Percentiles rank a stretch among this genome's conserved stretches.
phyloP scores from a whole-genome alignment of 2,888 invertebrate genomes.

The Ormyrus rosae region DNA sequence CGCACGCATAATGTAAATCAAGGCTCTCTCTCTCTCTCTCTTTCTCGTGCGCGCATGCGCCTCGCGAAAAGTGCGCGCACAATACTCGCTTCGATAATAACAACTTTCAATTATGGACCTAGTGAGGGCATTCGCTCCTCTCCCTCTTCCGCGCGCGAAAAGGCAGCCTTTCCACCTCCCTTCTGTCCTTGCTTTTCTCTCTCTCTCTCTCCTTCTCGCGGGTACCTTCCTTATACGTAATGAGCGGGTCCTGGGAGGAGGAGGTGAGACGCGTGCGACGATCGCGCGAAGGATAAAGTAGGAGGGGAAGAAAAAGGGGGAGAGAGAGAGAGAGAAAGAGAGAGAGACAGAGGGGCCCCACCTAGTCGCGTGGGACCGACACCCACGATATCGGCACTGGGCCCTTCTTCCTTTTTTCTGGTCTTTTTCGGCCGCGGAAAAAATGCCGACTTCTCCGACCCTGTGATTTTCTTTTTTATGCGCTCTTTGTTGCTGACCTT shows the following conservation, averaged over 20 bases:
- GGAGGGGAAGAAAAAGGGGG: conserved; percentile 6
- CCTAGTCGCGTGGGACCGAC: conserved; percentile 76
- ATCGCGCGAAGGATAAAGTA: conserved; percentile 41
- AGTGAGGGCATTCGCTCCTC: conserved; percentile 5
- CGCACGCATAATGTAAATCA: conserved; percentile 27
- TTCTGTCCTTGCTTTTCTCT: conserved; percentile 43
- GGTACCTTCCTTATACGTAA: conserved; percentile 68
- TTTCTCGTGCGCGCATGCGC: no score
- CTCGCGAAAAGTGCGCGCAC: background rate
- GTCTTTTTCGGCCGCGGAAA: background rate
- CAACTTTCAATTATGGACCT: conserved; percentile 47
- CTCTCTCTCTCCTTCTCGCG: conserved; percentile 10
- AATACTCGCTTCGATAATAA: conserved; percentile 36
- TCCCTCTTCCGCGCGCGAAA: conserved; percentile 8
- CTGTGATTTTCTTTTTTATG: conserved; percentile 10
- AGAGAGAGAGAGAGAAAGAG: conserved; percentile 54
- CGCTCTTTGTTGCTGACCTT: background rate
- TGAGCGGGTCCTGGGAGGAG: conserved; percentile 61
- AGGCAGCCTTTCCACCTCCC: conserved; percentile 27
- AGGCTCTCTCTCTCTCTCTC: background rate
- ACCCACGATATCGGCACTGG: conserved; percentile 69
- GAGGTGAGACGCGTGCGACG: conserved; percentile 26
- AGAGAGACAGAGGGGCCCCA: conserved; percentile 65
- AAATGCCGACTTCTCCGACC: conserved; percentile 37
- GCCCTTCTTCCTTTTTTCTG: conserved; percentile 10